phyloP scores from a whole-genome alignment of 2,113 vertebrate genomes.

The Anhinga anhinga region DNA sequence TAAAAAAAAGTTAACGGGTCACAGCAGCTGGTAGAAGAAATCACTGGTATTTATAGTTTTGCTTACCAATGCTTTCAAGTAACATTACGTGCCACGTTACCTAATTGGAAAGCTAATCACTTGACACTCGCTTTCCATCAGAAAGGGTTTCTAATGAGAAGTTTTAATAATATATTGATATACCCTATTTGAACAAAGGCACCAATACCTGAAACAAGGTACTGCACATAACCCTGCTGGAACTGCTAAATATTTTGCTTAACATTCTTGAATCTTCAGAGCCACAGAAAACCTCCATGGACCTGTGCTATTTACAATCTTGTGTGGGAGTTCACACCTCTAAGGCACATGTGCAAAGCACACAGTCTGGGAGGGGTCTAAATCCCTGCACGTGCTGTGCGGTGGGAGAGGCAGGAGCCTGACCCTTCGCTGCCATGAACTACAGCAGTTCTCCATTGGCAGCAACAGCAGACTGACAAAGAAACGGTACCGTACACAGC shows the following conservation, averaged over 20 bases:
- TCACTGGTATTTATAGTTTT: background rate
- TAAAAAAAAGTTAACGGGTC: background rate
- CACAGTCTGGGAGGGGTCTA: background rate
- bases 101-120: background rate
- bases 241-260: background rate
- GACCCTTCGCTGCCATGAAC: background rate
- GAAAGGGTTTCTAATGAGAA: background rate
- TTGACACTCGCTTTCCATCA: background rate
- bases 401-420: rapidly evolving
- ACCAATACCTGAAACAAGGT: background rate
- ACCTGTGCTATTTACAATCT: background rate
- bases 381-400: background rate
- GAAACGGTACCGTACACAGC: rapidly evolving
- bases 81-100: background rate
- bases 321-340: background rate
- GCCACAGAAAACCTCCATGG: background rate
- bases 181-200: background rate
- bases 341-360: background rate
- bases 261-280: background rate
- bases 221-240: background rate
- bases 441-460: background rate
- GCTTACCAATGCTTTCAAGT: background rate
- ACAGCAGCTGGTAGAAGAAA: background rate
- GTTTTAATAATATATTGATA: background rate
- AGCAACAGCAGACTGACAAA: background rate